Conservation (phyloP, 2,888 invertebrate genomes). For the Escarpia spicata region DNA sequence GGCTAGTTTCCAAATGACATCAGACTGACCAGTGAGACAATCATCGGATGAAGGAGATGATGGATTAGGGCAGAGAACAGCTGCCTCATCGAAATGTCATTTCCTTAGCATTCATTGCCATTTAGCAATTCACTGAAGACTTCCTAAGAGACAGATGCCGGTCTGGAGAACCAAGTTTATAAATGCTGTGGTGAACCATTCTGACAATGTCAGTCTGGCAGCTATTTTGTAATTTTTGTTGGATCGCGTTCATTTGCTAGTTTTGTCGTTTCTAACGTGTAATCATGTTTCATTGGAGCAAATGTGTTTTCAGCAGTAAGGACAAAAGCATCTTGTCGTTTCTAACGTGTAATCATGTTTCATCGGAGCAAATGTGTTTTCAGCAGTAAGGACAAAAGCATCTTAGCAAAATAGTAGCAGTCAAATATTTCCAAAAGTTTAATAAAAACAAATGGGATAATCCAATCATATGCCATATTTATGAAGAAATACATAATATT, state of each 20-base stretch:
- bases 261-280: not conserved
- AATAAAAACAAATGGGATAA: not conserved
- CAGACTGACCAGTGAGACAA: not conserved
- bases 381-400: not conserved
- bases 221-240: not conserved
- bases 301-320: not conserved
- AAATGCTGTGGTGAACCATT: not conserved
- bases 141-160: not conserved
- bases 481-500: no score
- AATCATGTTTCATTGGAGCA: not conserved
- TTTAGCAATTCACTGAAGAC: not conserved
- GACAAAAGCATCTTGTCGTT: not conserved
- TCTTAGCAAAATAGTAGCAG: not conserved
- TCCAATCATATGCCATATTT: not conserved
- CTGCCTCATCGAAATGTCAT: slow-evolving; percentile 1
- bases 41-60: not conserved
- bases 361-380: not conserved
- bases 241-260: not conserved
- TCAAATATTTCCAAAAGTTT: not conserved
- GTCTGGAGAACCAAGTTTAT: not conserved
- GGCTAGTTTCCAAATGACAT: not conserved
- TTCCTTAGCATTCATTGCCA: not conserved
- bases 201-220: not conserved
- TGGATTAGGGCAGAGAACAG: not conserved
- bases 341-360: not conserved